phyloP scores from a whole-genome alignment of 2,797 vertebrate genomes.

The Sylvilagus floridanus region DNA sequence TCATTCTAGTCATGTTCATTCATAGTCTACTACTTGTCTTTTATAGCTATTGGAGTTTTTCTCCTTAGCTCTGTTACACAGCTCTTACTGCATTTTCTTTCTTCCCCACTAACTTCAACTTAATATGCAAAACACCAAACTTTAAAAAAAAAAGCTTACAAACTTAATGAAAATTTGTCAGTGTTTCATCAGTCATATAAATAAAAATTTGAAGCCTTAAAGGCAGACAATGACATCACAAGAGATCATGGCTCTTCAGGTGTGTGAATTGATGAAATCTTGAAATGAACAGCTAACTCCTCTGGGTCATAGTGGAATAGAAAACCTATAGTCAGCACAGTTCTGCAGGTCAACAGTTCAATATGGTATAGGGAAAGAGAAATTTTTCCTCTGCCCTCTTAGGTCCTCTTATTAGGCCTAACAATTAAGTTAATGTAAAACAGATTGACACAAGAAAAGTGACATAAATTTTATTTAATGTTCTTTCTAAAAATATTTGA shows the following conservation, averaged over 20 bases:
- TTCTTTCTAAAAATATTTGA: no score
- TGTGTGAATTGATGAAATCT: neutral
- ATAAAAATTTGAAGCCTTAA: slow-evolving; percentile 2
- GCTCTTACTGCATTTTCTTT: neutral
- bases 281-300: neutral
- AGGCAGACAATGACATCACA: neutral
- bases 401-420: neutral
- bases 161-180: slow-evolving; percentile 16
- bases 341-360: neutral
- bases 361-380: neutral
- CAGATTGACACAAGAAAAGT: no score
- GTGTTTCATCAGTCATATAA: neutral
- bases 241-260: neutral
- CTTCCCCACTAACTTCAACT: neutral
- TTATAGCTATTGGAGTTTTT: neutral
- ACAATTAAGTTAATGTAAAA: neutral
- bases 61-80: neutral
- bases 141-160: neutral
- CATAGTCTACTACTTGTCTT: neutral
- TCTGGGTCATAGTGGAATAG: neutral
- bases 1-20: neutral
- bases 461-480: no score
- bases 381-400: neutral
- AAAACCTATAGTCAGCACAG: neutral
- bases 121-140: slow-evolving; percentile 9